phyloP scores from a whole-genome alignment of 2,888 invertebrate genomes.

The Oithona nana region DNA sequence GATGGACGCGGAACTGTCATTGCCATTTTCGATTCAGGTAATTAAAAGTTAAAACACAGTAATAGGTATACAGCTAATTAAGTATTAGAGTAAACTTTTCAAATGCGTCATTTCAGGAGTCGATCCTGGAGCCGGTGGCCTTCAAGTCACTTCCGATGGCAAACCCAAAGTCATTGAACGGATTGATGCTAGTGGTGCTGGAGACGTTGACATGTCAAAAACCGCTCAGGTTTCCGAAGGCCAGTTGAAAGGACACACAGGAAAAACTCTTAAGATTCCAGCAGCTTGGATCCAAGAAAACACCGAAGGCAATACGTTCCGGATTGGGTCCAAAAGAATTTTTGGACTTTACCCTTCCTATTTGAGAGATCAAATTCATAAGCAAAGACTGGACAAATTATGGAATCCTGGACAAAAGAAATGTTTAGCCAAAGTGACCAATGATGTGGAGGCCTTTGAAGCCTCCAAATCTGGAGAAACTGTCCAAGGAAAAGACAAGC shows the following conservation, averaged over 20 bases:
- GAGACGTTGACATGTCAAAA: slow-evolving; percentile 80
- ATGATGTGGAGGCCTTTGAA: slow-evolving; percentile 53
- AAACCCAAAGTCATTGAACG: slow-evolving; percentile 44
- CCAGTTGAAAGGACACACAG: slow-evolving; percentile 45
- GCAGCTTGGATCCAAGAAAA: slow-evolving; percentile 51
- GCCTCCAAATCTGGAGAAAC: slow-evolving; percentile 35
- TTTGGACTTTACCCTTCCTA: slow-evolving; percentile 69
- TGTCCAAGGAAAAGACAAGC: slow-evolving; percentile 47
- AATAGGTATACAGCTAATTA: neutral
- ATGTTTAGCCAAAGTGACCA: slow-evolving; percentile 53
- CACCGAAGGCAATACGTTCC: slow-evolving; percentile 44
- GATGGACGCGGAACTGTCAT: slow-evolving; percentile 81
- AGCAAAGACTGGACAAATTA: slow-evolving; percentile 52
- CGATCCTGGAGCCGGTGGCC: slow-evolving; percentile 15
- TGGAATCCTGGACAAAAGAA: slow-evolving; percentile 72
- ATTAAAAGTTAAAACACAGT: neutral
- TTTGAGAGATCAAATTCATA: slow-evolving; percentile 57
- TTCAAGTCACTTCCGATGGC: slow-evolving; percentile 15
- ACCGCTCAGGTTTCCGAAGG: slow-evolving; percentile 51
- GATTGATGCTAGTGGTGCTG: slow-evolving; percentile 86
- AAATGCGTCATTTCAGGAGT: slow-evolving; percentile 5
- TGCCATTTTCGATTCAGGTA: slow-evolving; percentile 91
- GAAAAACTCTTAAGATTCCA: slow-evolving; percentile 67
- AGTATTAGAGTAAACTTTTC: neutral
- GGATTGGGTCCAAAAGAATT: slow-evolving; percentile 66